Evolutionary conservation across 2,797 vertebrate species (phyloP).

Genomic region (Cyclopterus lumpus): DNA sequence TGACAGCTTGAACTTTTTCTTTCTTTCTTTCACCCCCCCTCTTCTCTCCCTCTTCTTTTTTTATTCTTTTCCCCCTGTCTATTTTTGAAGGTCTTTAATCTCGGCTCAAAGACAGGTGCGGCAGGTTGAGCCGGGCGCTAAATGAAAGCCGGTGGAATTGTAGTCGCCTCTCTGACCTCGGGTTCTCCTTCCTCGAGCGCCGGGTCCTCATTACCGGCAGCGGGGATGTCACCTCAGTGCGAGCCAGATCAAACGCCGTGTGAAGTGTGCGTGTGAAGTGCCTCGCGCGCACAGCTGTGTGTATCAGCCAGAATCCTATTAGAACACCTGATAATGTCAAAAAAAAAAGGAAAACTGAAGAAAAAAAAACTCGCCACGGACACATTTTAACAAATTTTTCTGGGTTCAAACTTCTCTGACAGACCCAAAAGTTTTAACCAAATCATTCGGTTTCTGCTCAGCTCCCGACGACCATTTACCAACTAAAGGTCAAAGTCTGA

Average conservation of each 20-base stretch:
- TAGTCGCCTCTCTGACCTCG: slow-evolving; percentile 74
- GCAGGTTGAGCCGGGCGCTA: slow-evolving; percentile 59
- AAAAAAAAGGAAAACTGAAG: slow-evolving; percentile 31
- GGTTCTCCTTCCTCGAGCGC: slow-evolving; percentile 74
- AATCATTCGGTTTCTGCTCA: slow-evolving; percentile 42
- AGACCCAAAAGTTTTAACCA: slow-evolving; percentile 45
- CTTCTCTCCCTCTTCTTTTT: slow-evolving; percentile 19
- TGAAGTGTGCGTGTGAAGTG: too few relatives aligned
- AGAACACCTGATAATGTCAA: slow-evolving; percentile 71
- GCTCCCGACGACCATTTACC: slow-evolving; percentile 58
- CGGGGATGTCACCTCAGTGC: slow-evolving; percentile 66
- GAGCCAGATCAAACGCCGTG: slow-evolving; percentile 70
- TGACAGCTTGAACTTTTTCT: slow-evolving; percentile 71
- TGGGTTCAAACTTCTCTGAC: slow-evolving; percentile 55
- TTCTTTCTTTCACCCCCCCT: background rate
- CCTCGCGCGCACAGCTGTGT: slow-evolving; percentile 11
- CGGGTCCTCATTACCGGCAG: slow-evolving; percentile 69
- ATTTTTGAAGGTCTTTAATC: slow-evolving; percentile 77
- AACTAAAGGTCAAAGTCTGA: slow-evolving; percentile 64
- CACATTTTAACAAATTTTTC: slow-evolving; percentile 60
- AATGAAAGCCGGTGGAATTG: slow-evolving; percentile 74
- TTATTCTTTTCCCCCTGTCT: slow-evolving; percentile 39
- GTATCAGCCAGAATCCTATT: slow-evolving; percentile 61
- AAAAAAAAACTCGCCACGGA: slow-evolving; percentile 35
- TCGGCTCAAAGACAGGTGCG: slow-evolving; percentile 74